phyloP scores from a whole-genome alignment of 2,113 vertebrate genomes.

The Tyto alba region DNA sequence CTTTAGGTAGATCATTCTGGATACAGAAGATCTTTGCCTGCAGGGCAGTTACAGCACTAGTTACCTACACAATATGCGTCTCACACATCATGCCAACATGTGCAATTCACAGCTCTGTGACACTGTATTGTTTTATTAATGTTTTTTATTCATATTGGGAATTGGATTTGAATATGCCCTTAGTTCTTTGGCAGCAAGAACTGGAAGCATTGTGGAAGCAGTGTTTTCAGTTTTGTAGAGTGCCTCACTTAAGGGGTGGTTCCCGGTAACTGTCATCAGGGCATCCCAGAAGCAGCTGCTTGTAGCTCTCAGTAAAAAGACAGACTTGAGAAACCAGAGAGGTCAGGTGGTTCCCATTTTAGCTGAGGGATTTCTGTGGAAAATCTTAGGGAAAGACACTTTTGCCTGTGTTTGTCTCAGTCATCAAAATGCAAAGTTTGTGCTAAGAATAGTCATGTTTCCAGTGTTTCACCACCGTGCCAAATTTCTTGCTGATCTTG shows the following conservation, averaged over 20 bases:
- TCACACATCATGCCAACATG: background rate
- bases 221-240: background rate
- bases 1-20: background rate
- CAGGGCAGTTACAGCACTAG: background rate
- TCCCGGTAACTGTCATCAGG: background rate
- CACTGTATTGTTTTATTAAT: background rate
- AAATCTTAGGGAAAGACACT: background rate
- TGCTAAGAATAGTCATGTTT: background rate
- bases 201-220: background rate
- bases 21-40: background rate
- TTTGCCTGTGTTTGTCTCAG: background rate
- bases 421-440: background rate
- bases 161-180: background rate
- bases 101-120: background rate
- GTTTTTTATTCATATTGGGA: background rate
- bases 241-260: background rate
- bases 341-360: background rate
- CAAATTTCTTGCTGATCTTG: background rate
- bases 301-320: background rate
- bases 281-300: background rate
- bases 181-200: background rate
- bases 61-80: background rate
- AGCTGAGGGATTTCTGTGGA: background rate
- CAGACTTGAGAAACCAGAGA: background rate
- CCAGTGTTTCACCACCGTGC: background rate